Conservation (phyloP, 2,888 invertebrate species). For the Ischnus inquisitorius region DNA sequence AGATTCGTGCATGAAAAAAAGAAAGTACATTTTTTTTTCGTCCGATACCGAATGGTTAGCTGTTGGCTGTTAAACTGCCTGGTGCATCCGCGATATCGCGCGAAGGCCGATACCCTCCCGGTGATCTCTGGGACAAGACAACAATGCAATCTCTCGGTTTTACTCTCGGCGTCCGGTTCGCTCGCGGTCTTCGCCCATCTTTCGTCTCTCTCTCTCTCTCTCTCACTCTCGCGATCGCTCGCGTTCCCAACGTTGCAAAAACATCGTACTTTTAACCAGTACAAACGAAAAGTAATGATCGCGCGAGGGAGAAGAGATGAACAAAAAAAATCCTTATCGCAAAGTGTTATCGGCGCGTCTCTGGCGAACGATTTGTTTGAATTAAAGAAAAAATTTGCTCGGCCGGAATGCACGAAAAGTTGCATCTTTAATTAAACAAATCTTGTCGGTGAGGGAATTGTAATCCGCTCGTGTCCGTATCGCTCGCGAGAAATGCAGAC, state of each 20-base stretch:
- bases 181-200: slow-evolving; percentile 69
- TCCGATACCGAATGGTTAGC: slow-evolving; percentile 27
- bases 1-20: background rate
- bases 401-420: background rate
- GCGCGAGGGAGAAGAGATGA: slow-evolving; percentile 25
- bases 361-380: background rate
- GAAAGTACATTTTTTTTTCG: background rate
- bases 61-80: slow-evolving; percentile 52
- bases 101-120: slow-evolving; percentile 84
- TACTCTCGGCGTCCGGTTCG: slow-evolving; percentile 77
- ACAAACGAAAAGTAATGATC: slow-evolving; percentile 3
- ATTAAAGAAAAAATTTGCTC: background rate
- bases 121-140: slow-evolving; percentile 85
- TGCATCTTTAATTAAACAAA: background rate
- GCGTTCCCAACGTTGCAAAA: slow-evolving; percentile 57
- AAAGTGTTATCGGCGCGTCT: slow-evolving; percentile 14
- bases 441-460: background rate
- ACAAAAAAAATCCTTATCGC: slow-evolving; percentile 45
- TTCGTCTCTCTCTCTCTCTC: slow-evolving; percentile 46
- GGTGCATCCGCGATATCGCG: slow-evolving; percentile 78
- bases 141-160: slow-evolving; percentile 83
- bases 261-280: slow-evolving; percentile 36
- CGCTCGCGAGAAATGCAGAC: no score
- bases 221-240: slow-evolving; percentile 26
- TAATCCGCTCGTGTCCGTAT: background rate